Evolutionary conservation across 2,797 vertebrate genomes (phyloP).

Genomic region (Coregonus suidteri): DNA sequence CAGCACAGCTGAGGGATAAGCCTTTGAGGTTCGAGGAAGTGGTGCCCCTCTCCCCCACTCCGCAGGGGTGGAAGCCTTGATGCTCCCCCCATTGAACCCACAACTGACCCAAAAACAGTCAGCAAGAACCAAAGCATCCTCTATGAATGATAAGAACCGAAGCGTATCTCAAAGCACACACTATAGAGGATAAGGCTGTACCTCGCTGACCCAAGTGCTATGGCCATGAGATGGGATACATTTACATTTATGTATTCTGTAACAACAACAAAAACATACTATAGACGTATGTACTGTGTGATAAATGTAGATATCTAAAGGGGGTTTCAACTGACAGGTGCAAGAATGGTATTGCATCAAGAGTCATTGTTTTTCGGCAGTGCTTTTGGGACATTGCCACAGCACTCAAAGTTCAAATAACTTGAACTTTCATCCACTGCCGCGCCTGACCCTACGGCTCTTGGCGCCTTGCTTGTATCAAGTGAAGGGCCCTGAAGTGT

Average conservation of each 20-base stretch:
- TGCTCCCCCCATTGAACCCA: not conserved
- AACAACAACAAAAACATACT: not conserved
- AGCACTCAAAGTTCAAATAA: too few species aligned
- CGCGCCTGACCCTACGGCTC: not conserved
- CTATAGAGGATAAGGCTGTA: not conserved
- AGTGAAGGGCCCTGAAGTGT: not conserved
- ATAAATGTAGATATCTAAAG: not conserved
- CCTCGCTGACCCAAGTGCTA: not conserved
- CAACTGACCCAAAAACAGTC: conserved; percentile 2
- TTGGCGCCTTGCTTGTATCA: not conserved
- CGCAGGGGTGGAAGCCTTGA: not conserved
- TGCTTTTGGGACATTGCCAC: too few species aligned
- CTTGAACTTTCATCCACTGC: not conserved
- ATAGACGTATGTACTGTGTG: not conserved
- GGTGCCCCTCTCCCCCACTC: not conserved
- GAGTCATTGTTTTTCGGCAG: not conserved
- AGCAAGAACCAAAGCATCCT: not conserved
- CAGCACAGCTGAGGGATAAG: not conserved
- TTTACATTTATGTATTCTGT: not conserved
- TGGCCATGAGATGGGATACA: not conserved
- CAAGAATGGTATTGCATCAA: not conserved
- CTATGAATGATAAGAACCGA: not conserved
- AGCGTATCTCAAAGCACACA: not conserved
- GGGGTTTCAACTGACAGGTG: not conserved
- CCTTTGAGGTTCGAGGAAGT: not conserved